phyloP scores from a whole-genome alignment of 2,113 vertebrate species.

The Formicarius rufipectus region DNA sequence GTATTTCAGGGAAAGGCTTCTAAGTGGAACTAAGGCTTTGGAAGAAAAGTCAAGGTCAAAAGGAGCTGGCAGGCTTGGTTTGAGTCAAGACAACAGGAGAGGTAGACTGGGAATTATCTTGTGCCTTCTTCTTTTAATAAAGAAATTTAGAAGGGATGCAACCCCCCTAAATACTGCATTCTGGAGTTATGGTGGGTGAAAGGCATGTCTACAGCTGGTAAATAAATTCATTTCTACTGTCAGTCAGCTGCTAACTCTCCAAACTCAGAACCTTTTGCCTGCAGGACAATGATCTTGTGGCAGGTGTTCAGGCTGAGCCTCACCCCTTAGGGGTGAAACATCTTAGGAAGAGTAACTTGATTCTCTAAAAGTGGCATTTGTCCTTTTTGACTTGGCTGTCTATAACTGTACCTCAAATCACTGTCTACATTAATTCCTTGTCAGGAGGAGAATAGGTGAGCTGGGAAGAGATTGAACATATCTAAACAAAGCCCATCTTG shows the following conservation, averaged over 20 bases:
- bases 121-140: background rate
- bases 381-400: background rate
- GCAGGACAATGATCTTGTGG: background rate
- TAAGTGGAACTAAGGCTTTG: background rate
- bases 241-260: background rate
- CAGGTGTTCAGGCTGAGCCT: background rate
- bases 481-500: background rate
- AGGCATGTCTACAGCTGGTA: rapidly evolving
- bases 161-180: background rate
- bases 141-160: background rate
- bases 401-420: background rate
- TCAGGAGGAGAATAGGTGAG: background rate
- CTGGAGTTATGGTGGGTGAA: background rate
- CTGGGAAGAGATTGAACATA: background rate
- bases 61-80: background rate
- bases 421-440: background rate
- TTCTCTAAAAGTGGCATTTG: background rate
- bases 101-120: background rate
- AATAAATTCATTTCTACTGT: background rate
- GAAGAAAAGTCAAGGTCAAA: background rate
- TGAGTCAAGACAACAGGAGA: background rate
- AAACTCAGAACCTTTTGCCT: background rate
- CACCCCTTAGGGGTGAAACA: background rate
- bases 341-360: background rate
- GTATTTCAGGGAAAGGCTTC: background rate